Percentiles rank a stretch among this genome's conserved stretches.
phyloP scores from a whole-genome alignment of 2,797 vertebrate genomes.

The Pseudomugil tenellus region DNA sequence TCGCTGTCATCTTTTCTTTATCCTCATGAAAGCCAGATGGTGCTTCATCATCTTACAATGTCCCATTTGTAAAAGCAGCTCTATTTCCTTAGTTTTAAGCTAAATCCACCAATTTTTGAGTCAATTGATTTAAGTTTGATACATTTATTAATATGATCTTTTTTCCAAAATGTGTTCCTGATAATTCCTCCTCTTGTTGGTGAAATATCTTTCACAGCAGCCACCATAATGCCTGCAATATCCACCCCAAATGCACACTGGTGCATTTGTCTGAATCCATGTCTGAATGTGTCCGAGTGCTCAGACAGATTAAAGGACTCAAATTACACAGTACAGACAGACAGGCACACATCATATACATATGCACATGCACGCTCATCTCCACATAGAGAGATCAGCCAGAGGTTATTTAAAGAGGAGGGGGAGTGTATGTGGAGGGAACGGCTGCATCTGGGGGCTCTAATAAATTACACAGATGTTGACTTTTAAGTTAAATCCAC shows the following conservation, averaged over 20 bases:
- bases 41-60: constrained; percentile 7
- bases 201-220: constrained; percentile 14
- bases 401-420: constrained; percentile 45
- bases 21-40: constrained; percentile 33
- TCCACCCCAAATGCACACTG: constrained; percentile 21
- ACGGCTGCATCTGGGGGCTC: constrained; percentile 30
- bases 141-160: too few relatives aligned
- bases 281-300: constrained; percentile 40
- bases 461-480: constrained; percentile 74
- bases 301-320: constrained; percentile 63
- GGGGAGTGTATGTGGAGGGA: constrained; percentile 11
- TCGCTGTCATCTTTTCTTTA: constrained; percentile 27
- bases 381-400: constrained; percentile 54
- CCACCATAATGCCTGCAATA: not conserved
- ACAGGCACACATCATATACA: constrained; percentile 36
- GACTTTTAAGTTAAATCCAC: constrained; percentile 69
- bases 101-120: not conserved
- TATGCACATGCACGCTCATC: constrained; percentile 36
- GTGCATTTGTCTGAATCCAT: constrained; percentile 46
- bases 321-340: constrained; percentile 59
- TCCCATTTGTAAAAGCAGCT: not conserved
- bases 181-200: constrained; percentile 23
- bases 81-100: not conserved
- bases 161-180: too few relatives aligned
- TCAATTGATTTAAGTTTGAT: not conserved